Conservation (phyloP, 2,113 vertebrate species). For the Microtus richardsoni region DNA sequence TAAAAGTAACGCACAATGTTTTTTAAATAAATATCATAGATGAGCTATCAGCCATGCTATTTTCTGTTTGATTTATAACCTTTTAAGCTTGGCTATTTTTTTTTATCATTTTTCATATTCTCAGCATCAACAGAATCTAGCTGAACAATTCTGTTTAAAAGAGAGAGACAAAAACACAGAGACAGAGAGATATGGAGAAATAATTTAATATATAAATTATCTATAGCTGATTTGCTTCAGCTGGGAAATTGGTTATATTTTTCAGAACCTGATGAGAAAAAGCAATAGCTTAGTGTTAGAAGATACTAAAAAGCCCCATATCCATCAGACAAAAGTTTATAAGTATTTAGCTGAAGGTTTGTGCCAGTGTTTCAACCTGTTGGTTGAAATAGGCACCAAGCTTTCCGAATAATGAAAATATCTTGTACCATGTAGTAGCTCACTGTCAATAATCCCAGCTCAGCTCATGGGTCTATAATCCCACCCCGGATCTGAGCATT, state of each 20-base stretch:
- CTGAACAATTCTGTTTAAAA: constrained; percentile 11
- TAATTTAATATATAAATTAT: neutral
- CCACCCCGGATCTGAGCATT: neutral
- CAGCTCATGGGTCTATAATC: neutral
- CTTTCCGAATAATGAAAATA: neutral
- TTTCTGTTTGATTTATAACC: neutral
- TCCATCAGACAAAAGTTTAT: constrained; percentile 19
- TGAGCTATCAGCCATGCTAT: neutral
- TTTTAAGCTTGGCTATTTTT: constrained; percentile 57
- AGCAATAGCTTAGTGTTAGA: neutral
- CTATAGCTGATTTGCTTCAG: constrained; percentile 24
- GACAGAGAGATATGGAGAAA: neutral
- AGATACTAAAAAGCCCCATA: neutral
- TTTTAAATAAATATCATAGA: neutral
- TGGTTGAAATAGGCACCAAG: neutral
- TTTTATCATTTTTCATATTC: neutral
- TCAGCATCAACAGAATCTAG: neutral
- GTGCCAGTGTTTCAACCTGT: neutral
- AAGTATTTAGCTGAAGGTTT: neutral
- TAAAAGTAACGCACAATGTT: constrained; percentile 16
- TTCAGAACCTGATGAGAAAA: neutral
- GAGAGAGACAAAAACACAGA: neutral
- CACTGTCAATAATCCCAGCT: neutral
- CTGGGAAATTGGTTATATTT: constrained; percentile 30
- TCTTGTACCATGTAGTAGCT: neutral